phyloP scores from a whole-genome alignment of 1,140 invertebrate species.

The Sminthurides bifidus region DNA sequence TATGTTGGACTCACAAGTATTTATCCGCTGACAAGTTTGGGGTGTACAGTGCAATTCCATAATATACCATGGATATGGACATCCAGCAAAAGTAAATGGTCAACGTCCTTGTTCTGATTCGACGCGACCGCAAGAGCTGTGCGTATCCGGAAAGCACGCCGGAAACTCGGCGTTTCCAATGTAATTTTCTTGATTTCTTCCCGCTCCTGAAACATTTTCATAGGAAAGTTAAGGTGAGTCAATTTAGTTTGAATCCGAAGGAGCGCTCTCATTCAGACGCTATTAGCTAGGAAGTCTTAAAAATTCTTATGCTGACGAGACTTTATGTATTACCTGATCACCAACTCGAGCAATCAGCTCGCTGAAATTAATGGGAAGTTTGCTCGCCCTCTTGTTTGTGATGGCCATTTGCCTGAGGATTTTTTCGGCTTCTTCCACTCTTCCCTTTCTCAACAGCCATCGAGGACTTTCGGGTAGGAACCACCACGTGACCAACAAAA shows the following conservation, averaged over 20 bases:
- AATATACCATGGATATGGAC: constrained; percentile 31
- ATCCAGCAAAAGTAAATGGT: constrained; percentile 27
- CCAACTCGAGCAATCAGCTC: constrained; percentile 14
- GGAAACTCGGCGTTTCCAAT: constrained; percentile 4
- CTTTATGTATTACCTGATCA: constrained; percentile 11
- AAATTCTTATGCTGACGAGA: too few species aligned
- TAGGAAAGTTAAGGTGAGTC: too few species aligned
- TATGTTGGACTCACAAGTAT: constrained; percentile 19
- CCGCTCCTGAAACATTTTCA: constrained; percentile 11
- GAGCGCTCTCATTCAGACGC: too few species aligned
- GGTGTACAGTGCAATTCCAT: constrained; percentile 32
- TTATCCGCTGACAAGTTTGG: constrained; percentile 29
- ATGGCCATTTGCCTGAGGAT: constrained; percentile 24
- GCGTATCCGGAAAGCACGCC: constrained; percentile 18
- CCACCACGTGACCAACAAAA: constrained; percentile 24
- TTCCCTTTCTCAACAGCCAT: constrained; percentile 32
- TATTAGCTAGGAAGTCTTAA: too few species aligned
- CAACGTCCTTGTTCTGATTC: constrained; percentile 22
- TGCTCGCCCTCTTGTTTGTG: constrained; percentile 7
- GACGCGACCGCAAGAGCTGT: constrained; percentile 14
- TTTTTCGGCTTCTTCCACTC: constrained; percentile 25
- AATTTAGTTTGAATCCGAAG: too few species aligned
- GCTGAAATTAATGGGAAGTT: constrained; percentile 18
- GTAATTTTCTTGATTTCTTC: constrained; percentile 7
- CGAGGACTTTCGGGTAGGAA: constrained; percentile 22